Evolutionary conservation across 2,888 invertebrate genomes (phyloP).

Genomic region (Dynastes grantii): DNA sequence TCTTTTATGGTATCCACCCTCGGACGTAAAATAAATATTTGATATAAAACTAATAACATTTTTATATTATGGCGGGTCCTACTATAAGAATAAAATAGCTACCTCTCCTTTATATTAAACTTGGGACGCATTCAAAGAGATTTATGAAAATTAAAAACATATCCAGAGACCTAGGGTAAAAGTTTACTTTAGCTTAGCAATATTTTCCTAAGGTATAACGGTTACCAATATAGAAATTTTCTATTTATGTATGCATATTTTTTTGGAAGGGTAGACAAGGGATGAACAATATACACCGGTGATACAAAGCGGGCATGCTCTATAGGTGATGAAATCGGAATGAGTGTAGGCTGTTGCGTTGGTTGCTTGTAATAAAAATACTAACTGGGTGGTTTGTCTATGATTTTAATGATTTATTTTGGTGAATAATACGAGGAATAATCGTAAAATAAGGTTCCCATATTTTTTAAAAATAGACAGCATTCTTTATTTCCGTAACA

Average conservation of each 20-base stretch:
- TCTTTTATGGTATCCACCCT: conserved; percentile 22
- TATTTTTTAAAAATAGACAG: no score
- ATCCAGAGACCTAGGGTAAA: conserved; percentile 9
- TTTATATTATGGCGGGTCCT: conserved; percentile 36
- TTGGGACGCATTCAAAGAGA: conserved; percentile 37
- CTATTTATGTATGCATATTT: background rate
- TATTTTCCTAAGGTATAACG: background rate
- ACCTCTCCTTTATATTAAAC: conserved; percentile 39
- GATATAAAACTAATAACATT: conserved; percentile 44
- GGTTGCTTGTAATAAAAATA: no score
- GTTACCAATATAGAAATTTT: background rate
- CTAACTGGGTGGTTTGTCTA: no score
- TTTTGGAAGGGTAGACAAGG: background rate
- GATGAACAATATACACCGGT: no score
- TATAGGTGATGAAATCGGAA: no score
- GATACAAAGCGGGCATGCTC: no score
- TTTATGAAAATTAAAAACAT: conserved; percentile 45
- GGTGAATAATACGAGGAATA: no score
- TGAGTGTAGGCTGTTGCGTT: no score
- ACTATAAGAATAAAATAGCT: conserved; percentile 45
- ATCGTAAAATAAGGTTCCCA: no score
- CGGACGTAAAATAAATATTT: conserved; percentile 44
- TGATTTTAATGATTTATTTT: no score
- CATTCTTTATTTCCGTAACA: no score
- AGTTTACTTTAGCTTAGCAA: conserved; percentile 1